Conservation (phyloP, 2,797 vertebrate species). For the Lophotriccus pileatus region DNA sequence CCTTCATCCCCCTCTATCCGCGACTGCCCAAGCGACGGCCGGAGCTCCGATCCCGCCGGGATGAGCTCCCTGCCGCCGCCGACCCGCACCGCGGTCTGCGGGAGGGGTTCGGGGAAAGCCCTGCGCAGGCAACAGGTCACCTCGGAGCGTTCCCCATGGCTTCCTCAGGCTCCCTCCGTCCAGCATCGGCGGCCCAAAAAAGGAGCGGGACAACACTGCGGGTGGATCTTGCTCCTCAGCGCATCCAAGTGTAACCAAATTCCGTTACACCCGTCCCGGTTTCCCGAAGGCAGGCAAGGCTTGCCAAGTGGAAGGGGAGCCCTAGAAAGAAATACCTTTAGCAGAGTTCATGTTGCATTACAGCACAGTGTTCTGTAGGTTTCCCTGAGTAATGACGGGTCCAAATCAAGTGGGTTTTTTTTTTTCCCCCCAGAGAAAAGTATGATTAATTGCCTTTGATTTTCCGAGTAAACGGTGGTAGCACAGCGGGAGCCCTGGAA, state of each 20-base stretch:
- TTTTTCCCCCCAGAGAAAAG: neutral
- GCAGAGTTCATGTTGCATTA: neutral
- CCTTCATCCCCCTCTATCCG: neutral
- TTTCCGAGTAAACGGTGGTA: neutral
- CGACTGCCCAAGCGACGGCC: neutral
- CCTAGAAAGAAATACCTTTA: neutral
- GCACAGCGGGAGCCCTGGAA: neutral
- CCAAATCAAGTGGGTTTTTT: neutral
- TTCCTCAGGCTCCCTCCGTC: neutral
- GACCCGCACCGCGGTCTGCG: neutral
- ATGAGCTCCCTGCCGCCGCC: neutral
- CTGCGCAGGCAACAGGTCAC: neutral
- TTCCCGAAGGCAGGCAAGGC: neutral
- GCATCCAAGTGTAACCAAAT: fast-evolving
- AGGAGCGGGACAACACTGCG: neutral
- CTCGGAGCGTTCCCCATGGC: neutral
- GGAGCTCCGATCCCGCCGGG: neutral
- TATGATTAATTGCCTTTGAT: neutral
- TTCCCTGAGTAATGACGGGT: neutral
- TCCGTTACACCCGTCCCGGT: neutral
- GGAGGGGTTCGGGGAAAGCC: neutral
- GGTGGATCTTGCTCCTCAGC: neutral
- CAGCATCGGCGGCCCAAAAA: neutral
- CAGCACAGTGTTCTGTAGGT: neutral
- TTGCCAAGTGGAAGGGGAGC: neutral